Evolutionary conservation across 2,888 invertebrate species (phyloP).

Genomic region (Archips crataeganus): DNA sequence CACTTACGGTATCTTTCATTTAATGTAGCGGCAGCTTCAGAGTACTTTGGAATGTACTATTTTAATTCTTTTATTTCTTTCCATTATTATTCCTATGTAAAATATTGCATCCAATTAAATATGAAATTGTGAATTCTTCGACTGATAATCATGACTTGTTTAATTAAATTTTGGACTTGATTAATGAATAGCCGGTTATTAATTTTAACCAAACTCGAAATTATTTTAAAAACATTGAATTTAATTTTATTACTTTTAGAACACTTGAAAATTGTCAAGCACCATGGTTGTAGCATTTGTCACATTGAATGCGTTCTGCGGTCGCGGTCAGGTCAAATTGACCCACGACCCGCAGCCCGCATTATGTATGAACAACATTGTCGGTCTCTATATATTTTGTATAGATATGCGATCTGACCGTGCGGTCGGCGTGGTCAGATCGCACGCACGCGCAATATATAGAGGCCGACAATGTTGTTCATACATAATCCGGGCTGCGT

Average conservation of each 20-base stretch:
- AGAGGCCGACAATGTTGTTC: no score
- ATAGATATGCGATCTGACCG: no score
- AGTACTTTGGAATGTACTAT: not conserved
- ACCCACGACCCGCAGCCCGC: no score
- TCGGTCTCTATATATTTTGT: no score
- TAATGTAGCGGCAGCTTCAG: not conserved
- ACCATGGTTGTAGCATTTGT: not conserved
- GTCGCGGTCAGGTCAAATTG: no score
- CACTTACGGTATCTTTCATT: not conserved
- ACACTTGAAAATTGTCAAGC: not conserved
- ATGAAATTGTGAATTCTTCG: not conserved
- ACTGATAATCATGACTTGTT: slow-evolving; percentile 9
- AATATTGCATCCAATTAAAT: not conserved
- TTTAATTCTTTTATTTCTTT: not conserved
- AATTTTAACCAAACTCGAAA: not conserved
- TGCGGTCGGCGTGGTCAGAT: no score
- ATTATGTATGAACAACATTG: no score
- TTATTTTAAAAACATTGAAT: not conserved
- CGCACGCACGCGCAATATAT: no score
- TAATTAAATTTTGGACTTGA: not conserved
- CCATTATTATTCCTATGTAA: not conserved
- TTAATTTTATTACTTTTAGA: not conserved
- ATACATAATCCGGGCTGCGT: no score
- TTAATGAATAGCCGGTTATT: not conserved
- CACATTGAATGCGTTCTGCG: no score